Base-by-base conservation (phyloP, 2,888 invertebrate genomes). In the Margaritifera margaritifera region DNA sequence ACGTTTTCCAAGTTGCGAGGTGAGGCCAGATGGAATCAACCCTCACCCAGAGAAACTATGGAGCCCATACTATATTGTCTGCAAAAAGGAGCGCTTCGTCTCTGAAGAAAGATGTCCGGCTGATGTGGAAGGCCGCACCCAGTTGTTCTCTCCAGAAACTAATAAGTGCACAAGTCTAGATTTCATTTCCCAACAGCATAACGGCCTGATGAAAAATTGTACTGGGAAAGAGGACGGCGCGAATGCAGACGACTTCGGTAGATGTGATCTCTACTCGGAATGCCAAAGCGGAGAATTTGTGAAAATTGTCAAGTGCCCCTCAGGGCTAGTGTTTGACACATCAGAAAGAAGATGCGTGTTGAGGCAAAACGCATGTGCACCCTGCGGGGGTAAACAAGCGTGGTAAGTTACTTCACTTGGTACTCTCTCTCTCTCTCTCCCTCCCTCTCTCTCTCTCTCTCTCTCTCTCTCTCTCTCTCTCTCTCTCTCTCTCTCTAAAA, bases 251-350 rank as follows among this genome's bases (percentile, higher is more conserved):
- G 72, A 75, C 11, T 76, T 75, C 25, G 81, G 81, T 0, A 71
- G 80, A 20, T 83, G 83, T 66, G 72, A 79, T 24, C 79, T 78
- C 52, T 83, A 79, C 65, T 73, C 79, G 51, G 73, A 75, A 50
- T 83, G 83, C 66, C 59, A 54, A 27, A 60, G 65, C 20, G 75
- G 75, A n/a, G 42, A 57, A 11, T 63, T 78, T 52, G 58, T 72
- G 0, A 74, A 62, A 22, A 64, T 57, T 27, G 61, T 73, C 18
- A 68, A 67, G n/a, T 76, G 75, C 42, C 31, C 42, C 31, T 62
- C 60, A 18, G 73, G 73, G 20, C 66, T 69, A 52, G 62, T 66
- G 25, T 76, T 73, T 60, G 75, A 76, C 51, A 57, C 56, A 31
- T 15, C 59, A 4, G 56, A 50, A 25, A 62, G 59, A n/a, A 67